Evolutionary conservation across 2,113 vertebrate genomes (phyloP), one percentile per base, ranked within the genome.

Genomic region (Zingel zingel): DNA sequence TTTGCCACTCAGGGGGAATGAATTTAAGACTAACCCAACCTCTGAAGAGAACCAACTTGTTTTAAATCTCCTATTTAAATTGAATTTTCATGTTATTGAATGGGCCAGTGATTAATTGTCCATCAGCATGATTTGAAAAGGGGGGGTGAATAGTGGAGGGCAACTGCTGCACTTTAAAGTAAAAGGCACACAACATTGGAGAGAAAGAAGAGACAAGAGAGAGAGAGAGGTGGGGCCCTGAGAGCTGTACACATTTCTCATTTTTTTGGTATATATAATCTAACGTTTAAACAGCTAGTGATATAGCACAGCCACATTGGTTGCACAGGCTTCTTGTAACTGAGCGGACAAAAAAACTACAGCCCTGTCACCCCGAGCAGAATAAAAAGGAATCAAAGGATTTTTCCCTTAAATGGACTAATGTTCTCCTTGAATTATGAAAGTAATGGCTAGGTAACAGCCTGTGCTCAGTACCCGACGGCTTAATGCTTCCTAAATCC

Each of bases 381-480:
- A 96, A 97, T 94, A 93, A 96, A 56, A 97, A 91, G 90, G 95
- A 97, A 97, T 97, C 96, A 96, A 96, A 97, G 94, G 95, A 95
- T 97, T 96, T 95, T 93, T 95, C 91, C 96, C 96, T 97, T 97
- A 98, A 97, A 98, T 98, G 97, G 97, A 96, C 97, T 96, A 96
- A 98, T 99, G 98, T 99, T 99, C 97, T 96, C 96, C 97, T 97
- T 98, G 97, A 99, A 97, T 99, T 99, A 98, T 98, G 97, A 99
- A 99, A 98, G 97, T 96, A 96, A 97, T 96, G 97, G 95, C 96
- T 94, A 97, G 97, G 98, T 98, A 99, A 99, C 97, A 99, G 97
- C 90, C 97, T 96, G 98, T 96, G 97, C 97, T 96, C 97, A 96
- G 97, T 98, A 97, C 97, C 97, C 97, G 81, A 95, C 97, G 89